Percentiles rank a stretch among this genome's conserved stretches.
Evolutionary conservation across 2,888 invertebrate species (phyloP).

Genomic region (Microctonus hyperodae): DNA sequence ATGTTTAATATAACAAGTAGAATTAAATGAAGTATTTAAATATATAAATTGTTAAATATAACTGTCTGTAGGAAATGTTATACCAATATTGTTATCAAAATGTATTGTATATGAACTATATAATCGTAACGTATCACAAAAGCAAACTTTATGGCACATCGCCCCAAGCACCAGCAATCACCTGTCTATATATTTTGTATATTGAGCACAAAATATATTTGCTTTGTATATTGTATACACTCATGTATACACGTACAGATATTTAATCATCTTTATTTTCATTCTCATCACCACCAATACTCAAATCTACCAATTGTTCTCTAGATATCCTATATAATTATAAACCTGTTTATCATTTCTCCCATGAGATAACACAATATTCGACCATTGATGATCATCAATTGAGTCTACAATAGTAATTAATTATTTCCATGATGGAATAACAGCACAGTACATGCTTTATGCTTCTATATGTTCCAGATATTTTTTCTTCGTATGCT

Average conservation of each 20-base stretch:
- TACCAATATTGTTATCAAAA: neutral
- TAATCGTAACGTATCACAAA: neutral
- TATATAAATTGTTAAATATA: neutral
- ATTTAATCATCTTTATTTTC: neutral
- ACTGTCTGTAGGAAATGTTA: neutral
- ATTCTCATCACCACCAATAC: neutral
- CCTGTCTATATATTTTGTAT: slow-evolving; percentile 50
- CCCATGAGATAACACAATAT: neutral
- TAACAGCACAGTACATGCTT: neutral
- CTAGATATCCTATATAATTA: neutral
- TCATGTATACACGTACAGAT: neutral
- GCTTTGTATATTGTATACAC: neutral
- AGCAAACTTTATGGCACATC: slow-evolving; percentile 3
- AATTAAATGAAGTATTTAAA: neutral
- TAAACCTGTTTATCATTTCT: neutral
- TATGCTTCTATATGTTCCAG: neutral
- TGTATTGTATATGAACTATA: neutral
- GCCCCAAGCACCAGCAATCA: slow-evolving; percentile 59
- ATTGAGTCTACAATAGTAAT: neutral
- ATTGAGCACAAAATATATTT: slow-evolving; percentile 12
- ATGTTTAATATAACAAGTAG: neutral
- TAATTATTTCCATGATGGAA: neutral
- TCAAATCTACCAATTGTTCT: slow-evolving; percentile 19
- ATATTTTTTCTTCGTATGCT: neutral
- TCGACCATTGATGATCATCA: neutral